Percentiles rank a stretch among this genome's conserved stretches.
Evolutionary conservation across 2,797 vertebrate genomes (phyloP).

Genomic region (Gymnopithys bicolor): DNA sequence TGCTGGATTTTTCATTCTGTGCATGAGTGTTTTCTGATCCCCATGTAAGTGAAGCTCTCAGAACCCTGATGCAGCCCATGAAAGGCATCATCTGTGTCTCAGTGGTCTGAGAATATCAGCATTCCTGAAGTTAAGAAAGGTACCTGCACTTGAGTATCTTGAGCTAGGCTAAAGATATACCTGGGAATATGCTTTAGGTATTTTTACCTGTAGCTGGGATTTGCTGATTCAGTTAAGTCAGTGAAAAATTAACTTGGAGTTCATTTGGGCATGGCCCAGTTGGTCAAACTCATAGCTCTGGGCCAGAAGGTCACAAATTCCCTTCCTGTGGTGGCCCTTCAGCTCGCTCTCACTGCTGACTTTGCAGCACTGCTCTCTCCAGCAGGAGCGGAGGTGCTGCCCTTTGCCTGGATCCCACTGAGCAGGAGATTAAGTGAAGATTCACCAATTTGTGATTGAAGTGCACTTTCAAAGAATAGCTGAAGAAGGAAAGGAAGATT

Average conservation of each 20-base stretch:
- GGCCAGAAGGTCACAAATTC: constrained; percentile 1
- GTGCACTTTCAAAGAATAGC: background rate
- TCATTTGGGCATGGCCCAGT: background rate
- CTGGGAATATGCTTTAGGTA: background rate
- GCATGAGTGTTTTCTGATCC: background rate
- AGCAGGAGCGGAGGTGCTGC: background rate
- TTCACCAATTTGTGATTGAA: background rate
- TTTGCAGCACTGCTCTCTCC: background rate
- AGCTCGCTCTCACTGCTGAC: background rate
- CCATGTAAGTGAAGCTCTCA: background rate
- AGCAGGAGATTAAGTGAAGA: background rate
- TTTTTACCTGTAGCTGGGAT: background rate
- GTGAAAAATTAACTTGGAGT: constrained; percentile 29
- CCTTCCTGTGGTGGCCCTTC: background rate
- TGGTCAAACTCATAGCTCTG: background rate
- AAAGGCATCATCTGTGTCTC: background rate
- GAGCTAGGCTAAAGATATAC: background rate
- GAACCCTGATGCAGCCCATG: background rate
- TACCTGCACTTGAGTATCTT: background rate
- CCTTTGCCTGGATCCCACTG: background rate
- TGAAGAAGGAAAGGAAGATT: background rate
- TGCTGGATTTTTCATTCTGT: background rate
- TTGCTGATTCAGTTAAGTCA: constrained; percentile 18
- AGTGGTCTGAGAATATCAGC: background rate
- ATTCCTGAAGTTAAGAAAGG: background rate